A percentile compares a stretch with the other conserved stretches of the same genome.
These are phyloP conservation scores for Triplophysa tibetana DNA, from an alignment of 2,113 vertebrate genomes.

Conservation along the genomic window DNA sequence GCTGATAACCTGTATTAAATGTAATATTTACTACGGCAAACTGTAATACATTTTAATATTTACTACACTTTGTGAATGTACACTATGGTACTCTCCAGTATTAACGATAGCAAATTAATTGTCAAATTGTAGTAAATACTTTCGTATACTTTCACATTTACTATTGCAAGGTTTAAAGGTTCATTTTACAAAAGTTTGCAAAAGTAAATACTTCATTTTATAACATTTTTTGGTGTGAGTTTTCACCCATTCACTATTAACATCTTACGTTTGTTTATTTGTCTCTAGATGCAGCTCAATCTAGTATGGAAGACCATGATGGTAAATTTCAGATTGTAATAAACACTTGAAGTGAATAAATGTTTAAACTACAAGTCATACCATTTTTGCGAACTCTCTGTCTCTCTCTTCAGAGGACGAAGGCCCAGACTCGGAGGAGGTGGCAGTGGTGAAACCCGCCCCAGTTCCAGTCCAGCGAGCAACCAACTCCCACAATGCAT, in stretches of 20 bases:
- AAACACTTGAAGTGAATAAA: background rate
- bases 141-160: too few relatives aligned
- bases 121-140: too few relatives aligned
- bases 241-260: background rate
- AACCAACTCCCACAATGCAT: constrained; percentile 40
- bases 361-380: background rate
- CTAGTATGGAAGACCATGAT: constrained; percentile 69
- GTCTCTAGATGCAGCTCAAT: constrained; percentile 53
- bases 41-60: too few relatives aligned
- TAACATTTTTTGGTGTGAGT: background rate
- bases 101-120: too few relatives aligned
- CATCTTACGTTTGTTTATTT: background rate
- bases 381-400: background rate
- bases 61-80: too few relatives aligned
- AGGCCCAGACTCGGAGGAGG: constrained; percentile 65
- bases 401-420: constrained; percentile 59
- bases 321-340: constrained; percentile 56
- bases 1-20: too few relatives aligned
- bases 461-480: constrained; percentile 46
- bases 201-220: too few relatives aligned
- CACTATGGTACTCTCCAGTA: too few relatives aligned
- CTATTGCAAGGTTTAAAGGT: too few relatives aligned
- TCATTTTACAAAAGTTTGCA: too few relatives aligned
- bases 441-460: constrained; percentile 43
- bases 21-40: too few relatives aligned